phyloP scores from a whole-genome alignment of 2,888 invertebrate species.

The Caprella mutica region DNA sequence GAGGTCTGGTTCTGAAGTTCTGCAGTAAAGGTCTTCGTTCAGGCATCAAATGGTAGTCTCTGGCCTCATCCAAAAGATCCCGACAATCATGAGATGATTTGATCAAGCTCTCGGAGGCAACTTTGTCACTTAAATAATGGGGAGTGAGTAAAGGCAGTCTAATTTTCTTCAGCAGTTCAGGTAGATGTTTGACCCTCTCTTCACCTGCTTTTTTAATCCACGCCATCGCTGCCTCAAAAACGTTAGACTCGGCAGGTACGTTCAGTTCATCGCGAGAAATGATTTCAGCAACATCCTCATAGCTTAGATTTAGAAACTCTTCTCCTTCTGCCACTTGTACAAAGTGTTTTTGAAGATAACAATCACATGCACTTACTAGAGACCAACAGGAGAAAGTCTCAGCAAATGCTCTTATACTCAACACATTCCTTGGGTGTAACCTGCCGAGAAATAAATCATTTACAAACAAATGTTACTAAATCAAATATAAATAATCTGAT shows the following conservation, averaged over 20 bases:
- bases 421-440: conserved; percentile 64
- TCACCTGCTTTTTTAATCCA: conserved; percentile 61
- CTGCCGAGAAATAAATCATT: conserved; percentile 41
- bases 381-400: conserved; percentile 60
- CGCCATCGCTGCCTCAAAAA: conserved; percentile 69
- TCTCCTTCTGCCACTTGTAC: conserved; percentile 61
- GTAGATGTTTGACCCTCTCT: conserved; percentile 49
- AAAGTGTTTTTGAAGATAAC: conserved; percentile 68
- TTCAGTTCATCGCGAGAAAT: conserved; percentile 64
- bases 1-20: conserved; percentile 61
- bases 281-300: conserved; percentile 55
- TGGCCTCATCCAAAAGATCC: conserved; percentile 73
- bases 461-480: not conserved
- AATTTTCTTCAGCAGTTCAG: conserved; percentile 60
- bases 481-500: too few relatives aligned
- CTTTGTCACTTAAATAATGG: conserved; percentile 65
- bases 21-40: conserved; percentile 64
- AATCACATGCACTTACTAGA: conserved; percentile 61
- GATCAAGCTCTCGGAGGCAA: conserved; percentile 65
- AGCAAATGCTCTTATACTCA: conserved; percentile 67
- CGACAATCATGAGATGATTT: conserved; percentile 66
- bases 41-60: conserved; percentile 76
- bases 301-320: conserved; percentile 56
- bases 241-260: conserved; percentile 63
- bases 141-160: conserved; percentile 69